Evolutionary conservation across 2,888 invertebrate species (phyloP), one percentile per base, ranked within the genome.

Genomic region (Oscheius myriophilus): DNA sequence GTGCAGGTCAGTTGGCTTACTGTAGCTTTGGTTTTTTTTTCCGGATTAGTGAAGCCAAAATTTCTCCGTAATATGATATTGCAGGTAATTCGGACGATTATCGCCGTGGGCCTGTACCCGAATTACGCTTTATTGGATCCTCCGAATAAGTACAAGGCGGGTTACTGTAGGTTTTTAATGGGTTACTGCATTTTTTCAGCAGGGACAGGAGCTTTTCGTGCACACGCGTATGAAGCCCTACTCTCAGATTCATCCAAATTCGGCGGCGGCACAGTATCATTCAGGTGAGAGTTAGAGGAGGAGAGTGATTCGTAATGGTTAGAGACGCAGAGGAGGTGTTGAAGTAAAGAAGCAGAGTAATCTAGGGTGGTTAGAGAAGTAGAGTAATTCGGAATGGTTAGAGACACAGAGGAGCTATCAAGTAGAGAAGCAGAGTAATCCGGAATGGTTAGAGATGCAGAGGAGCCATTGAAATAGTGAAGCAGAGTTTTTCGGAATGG

Each of bases 81-180:
- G 18, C 18, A 69, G 42, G 57, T 81, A 4, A 67, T 84, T 14
- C 54, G 80, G 59, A 70, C 82, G 21, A 93, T 97, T 68, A 88
- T 98, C 23, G 92, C 93, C 79, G 92, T 94, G 88, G 96, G 96
- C 0, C 89, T 98, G 62, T 97, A 96, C 87, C 97, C 97, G 0
- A 95, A 97, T 89, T 91, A 95, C 68, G 94, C 96, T 0, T 91
- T 95, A n/a, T 92, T 94, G 0, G 97, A 98, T 87, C 93, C 94
- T 82, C 93, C 93, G 82, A 97, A 97, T 87, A 92, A 92, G 81
- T 93, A 92, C 84, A 94, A 95, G 90, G 91, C 9, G 33, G 33
- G 9, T 33, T 33, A 33, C 33, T 33, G 33, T 33, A 33, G 33
- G 3, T 33, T 33, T 33, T 9, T 9, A 3, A 3, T 25, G 54